A percentile compares a stretch with the other conserved stretches of the same genome.
These are phyloP conservation scores for Heliothis subflexa DNA, from an alignment of 1,140 invertebrate genomes.

Conservation along the genomic window DNA sequence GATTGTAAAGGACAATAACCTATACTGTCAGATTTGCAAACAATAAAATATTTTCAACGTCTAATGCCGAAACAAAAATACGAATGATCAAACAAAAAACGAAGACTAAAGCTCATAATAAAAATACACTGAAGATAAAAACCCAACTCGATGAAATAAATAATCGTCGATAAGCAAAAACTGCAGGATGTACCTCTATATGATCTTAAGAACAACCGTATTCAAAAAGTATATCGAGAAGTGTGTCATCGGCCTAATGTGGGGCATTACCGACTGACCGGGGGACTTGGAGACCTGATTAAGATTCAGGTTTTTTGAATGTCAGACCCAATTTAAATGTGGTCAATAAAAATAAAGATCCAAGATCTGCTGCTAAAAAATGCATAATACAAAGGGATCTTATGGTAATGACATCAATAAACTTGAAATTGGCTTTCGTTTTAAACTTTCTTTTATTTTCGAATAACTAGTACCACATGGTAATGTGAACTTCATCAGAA, in stretches of 20 bases:
- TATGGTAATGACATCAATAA: not conserved
- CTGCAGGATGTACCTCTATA: not conserved
- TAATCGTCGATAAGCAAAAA: not conserved
- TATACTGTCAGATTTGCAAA: too few relatives aligned
- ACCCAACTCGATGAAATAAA: not conserved
- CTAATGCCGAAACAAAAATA: too few relatives aligned
- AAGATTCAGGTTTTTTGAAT: constrained; percentile 31
- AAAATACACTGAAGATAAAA: not conserved
- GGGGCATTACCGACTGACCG: constrained; percentile 22
- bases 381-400: not conserved
- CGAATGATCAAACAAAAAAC: too few relatives aligned
- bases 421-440: not conserved
- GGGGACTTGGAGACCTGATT: not conserved
- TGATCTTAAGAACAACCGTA: not conserved
- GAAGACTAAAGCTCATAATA: not conserved
- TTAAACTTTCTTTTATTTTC: not conserved
- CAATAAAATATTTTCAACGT: too few relatives aligned
- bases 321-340: constrained; percentile 34
- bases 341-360: constrained; percentile 7
- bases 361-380: not conserved
- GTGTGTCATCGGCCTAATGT: constrained; percentile 12
- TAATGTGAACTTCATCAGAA: too few relatives aligned
- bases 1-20: too few relatives aligned
- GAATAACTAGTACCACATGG: too few relatives aligned
- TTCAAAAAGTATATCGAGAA: not conserved